Conservation (phyloP, 2,797 vertebrate genomes). For the Sternarchorhynchus goeldii region DNA sequence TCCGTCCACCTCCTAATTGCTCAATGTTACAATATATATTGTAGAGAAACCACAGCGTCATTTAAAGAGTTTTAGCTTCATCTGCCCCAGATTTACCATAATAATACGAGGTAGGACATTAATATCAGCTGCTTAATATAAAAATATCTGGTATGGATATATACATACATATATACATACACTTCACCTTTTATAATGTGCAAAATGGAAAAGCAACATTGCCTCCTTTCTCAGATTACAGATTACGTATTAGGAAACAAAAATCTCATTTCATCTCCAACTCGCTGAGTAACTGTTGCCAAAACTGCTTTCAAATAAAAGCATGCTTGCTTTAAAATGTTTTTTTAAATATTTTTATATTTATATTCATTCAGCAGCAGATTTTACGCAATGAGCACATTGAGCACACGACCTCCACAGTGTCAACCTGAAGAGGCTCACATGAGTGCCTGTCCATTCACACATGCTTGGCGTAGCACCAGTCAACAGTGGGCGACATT, state of each 20-base stretch:
- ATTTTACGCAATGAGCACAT: too few relatives aligned
- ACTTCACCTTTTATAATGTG: not conserved
- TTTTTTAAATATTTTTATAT: too few relatives aligned
- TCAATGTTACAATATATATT: too few relatives aligned
- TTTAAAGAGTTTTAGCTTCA: not conserved
- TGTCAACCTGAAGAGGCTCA: not conserved
- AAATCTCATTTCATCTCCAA: too few relatives aligned
- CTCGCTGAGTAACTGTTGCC: too few relatives aligned
- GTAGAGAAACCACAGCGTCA: not conserved
- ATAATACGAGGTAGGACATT: not conserved
- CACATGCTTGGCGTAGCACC: constrained; percentile 3
- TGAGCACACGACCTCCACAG: too few relatives aligned
- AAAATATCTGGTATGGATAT: not conserved
- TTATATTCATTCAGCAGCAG: too few relatives aligned
- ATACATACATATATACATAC: not conserved
- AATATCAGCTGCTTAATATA: not conserved
- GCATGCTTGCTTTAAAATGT: too few relatives aligned
- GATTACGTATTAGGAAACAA: not conserved
- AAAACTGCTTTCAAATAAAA: too few relatives aligned
- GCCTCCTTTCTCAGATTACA: not conserved
- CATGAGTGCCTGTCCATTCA: not conserved
- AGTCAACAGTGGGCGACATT: constrained; percentile 25
- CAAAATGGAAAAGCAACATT: not conserved
- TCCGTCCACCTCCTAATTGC: too few relatives aligned
- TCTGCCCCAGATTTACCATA: not conserved